phyloP scores from a whole-genome alignment of 1,140 invertebrate species.

The Orussus abietinus region DNA sequence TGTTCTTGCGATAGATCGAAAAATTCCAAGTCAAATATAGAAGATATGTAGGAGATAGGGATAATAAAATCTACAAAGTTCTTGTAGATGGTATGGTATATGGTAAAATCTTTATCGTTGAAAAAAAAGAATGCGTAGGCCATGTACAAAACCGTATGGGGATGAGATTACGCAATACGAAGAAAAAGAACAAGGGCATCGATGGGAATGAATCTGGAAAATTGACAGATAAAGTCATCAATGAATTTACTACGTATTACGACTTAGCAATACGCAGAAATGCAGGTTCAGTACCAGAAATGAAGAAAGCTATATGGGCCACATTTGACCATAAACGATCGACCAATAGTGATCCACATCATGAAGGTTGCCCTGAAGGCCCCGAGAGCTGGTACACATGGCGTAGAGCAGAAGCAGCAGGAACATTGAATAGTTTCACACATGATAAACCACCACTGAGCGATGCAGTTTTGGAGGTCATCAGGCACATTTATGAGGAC shows the following conservation, averaged over 20 bases:
- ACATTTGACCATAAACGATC: slow-evolving; percentile 14
- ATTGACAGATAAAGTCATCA: slow-evolving; percentile 1
- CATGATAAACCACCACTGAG: not conserved
- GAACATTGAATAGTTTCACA: not conserved
- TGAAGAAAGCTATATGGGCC: slow-evolving; percentile 18
- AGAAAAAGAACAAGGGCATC: slow-evolving; percentile 3
- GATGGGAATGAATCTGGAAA: slow-evolving; percentile 1
- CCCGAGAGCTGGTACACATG: not conserved
- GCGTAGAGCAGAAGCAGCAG: not conserved
- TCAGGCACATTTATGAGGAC: not conserved
- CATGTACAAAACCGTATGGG: slow-evolving; percentile 6
- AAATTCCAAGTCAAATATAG: slow-evolving; percentile 12
- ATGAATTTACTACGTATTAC: slow-evolving; percentile 6
- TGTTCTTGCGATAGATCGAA: slow-evolving; percentile 9
- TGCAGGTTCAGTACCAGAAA: slow-evolving; percentile 7
- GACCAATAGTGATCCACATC: not conserved
- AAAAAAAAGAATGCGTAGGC: slow-evolving; percentile 5
- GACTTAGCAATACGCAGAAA: slow-evolving; percentile 1
- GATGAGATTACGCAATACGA: slow-evolving; percentile 3
- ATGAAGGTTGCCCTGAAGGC: not conserved
- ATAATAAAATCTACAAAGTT: slow-evolving; percentile 10
- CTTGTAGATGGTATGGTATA: slow-evolving; percentile 1
- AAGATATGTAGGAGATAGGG: slow-evolving; percentile 10
- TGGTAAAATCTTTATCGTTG: not conserved
- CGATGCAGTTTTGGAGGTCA: not conserved